A percentile compares a stretch with the other conserved stretches of the same genome.
Conservation (phyloP, 2,888 invertebrate genomes). For the Tenthredo distinguenda region DNA sequence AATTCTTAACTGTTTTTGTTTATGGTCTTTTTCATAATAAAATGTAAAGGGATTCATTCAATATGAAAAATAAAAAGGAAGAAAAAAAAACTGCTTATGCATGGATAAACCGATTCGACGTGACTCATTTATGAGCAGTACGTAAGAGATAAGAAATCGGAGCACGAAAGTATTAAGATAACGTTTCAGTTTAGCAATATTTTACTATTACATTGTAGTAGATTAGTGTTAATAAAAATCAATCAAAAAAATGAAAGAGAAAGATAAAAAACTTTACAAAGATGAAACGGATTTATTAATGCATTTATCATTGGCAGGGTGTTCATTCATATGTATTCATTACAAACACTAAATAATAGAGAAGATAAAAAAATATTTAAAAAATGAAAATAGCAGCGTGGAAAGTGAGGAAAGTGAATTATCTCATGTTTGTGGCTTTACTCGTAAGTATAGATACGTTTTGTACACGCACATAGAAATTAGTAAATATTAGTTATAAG, state of each 20-base stretch:
- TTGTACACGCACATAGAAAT: constrained; percentile 13
- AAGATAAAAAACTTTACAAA: neutral
- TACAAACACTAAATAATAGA: neutral
- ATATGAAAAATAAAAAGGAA: neutral
- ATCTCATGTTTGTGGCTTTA: neutral
- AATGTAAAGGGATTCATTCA: neutral
- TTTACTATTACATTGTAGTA: neutral
- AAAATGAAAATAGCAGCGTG: neutral
- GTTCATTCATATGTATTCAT: neutral
- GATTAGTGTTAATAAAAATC: neutral
- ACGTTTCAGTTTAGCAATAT: constrained; percentile 12
- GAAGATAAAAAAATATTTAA: neutral
- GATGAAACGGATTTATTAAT: neutral
- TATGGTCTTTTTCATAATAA: neutral
- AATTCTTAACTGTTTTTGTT: neutral
- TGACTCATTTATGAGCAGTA: constrained; percentile 6
- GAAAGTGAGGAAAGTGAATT: neutral
- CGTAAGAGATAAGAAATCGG: constrained; percentile 43
- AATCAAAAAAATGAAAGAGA: neutral
- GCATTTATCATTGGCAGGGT: neutral
- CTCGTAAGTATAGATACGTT: neutral
- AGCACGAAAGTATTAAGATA: constrained; percentile 33
- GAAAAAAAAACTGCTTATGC: neutral
- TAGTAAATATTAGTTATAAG: constrained; percentile 44
- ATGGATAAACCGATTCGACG: neutral